Evolutionary conservation across 2,113 vertebrate genomes (phyloP).

Genomic region (Oryctolagus cuniculus): DNA sequence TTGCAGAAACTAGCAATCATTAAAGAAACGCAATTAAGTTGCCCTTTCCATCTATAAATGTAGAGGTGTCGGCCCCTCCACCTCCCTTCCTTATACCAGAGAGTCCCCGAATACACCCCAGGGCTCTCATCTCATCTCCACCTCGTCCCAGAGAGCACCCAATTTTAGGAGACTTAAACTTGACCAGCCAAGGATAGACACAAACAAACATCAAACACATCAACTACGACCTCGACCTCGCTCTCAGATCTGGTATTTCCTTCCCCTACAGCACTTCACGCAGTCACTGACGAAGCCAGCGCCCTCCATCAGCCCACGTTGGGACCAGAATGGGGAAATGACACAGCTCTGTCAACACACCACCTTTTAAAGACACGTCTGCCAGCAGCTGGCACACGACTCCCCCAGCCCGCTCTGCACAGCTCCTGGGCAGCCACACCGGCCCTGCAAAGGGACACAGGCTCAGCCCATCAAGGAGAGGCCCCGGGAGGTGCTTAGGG

Average conservation of each 20-base stretch:
- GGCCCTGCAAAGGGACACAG: not conserved
- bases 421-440: not conserved
- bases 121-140: not conserved
- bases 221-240: not conserved
- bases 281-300: not conserved
- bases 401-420: not conserved
- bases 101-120: not conserved
- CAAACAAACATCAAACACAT: not conserved
- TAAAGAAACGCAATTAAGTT: not conserved
- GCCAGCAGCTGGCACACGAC: not conserved
- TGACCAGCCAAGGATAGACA: not conserved
- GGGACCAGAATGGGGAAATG: not conserved
- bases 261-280: not conserved
- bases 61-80: not conserved
- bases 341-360: not conserved
- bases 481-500: not conserved
- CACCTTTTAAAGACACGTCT: conserved; percentile 10
- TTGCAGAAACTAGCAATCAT: not conserved
- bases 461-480: not conserved
- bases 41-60: not conserved
- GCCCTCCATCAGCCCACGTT: not conserved
- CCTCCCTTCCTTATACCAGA: not conserved
- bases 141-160: not conserved
- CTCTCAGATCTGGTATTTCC: not conserved
- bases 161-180: not conserved